A percentile compares a stretch with the other conserved stretches of the same genome.
Conservation (phyloP, 2,888 invertebrate species). For the Listrodromus nycthemerus region DNA sequence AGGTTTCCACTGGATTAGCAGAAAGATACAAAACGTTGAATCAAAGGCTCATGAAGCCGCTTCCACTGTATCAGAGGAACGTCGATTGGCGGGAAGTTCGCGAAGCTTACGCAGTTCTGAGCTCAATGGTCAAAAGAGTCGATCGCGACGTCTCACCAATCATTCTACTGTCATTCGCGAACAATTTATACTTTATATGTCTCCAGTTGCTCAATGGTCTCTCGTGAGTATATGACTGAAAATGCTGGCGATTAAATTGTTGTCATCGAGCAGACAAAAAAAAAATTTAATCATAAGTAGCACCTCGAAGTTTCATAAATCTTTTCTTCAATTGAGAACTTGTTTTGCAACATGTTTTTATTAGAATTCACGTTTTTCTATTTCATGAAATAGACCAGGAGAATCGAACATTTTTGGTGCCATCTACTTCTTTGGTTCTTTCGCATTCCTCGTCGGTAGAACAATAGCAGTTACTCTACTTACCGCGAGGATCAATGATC, state of each 20-base stretch:
- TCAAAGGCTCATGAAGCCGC: conserved; percentile 81
- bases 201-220: conserved; percentile 89
- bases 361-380: conserved; percentile 13
- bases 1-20: conserved; percentile 86
- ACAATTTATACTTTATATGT: conserved; percentile 91
- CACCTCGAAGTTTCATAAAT: not conserved
- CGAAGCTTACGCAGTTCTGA: conserved; percentile 88
- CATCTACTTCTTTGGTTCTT: conserved; percentile 86
- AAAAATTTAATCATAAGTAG: not conserved
- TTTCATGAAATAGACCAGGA: conserved; percentile 65
- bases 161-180: conserved; percentile 88
- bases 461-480: conserved; percentile 84
- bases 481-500: conserved; percentile 85
- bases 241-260: not conserved
- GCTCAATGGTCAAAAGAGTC: conserved; percentile 86
- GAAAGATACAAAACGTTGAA: conserved; percentile 88
- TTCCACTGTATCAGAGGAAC: conserved; percentile 81
- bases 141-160: conserved; percentile 87
- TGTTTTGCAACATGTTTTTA: conserved; percentile 9
- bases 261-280: not conserved
- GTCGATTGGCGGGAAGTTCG: conserved; percentile 88
- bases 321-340: not conserved
- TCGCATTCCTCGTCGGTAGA: conserved; percentile 84
- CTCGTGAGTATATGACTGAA: conserved; percentile 85
- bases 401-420: conserved; percentile 78